Percentiles rank a stretch among this genome's conserved stretches.
Evolutionary conservation across 1,140 invertebrate genomes (phyloP).

Genomic region (Habropoda laboriosa): DNA sequence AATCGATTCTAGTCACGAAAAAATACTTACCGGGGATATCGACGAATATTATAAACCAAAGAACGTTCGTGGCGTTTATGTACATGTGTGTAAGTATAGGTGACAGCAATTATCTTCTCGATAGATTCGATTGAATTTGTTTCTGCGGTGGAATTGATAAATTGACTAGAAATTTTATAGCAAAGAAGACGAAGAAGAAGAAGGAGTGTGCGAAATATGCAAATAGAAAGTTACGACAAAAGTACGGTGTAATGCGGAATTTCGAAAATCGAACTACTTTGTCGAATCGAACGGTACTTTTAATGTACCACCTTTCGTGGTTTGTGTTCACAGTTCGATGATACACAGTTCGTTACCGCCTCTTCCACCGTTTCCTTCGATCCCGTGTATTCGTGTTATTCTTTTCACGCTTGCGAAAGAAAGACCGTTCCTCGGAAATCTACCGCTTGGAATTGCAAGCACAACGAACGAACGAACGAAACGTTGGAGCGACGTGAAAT

Average conservation of each 20-base stretch:
- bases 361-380: neutral
- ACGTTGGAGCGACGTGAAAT: neutral
- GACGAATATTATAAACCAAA: slow-evolving; percentile 35
- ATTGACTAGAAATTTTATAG: slow-evolving; percentile 3
- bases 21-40: slow-evolving; percentile 17
- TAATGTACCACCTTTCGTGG: neutral
- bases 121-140: slow-evolving; percentile 5
- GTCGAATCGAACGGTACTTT: neutral
- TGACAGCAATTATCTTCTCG: slow-evolving; percentile 12
- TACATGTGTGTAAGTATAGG: neutral
- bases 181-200: neutral
- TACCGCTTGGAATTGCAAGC: neutral
- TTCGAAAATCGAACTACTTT: too few species aligned
- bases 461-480: neutral
- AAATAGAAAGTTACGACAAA: neutral
- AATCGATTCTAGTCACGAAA: slow-evolving; percentile 48
- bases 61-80: slow-evolving; percentile 6
- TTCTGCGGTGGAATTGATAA: slow-evolving; percentile 34
- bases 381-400: neutral
- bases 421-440: neutral
- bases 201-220: neutral
- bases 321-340: neutral
- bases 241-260: neutral
- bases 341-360: neutral
- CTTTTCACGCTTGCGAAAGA: neutral